Conservation (phyloP, 2,888 invertebrate genomes). For the Plagiodera versicolora region DNA sequence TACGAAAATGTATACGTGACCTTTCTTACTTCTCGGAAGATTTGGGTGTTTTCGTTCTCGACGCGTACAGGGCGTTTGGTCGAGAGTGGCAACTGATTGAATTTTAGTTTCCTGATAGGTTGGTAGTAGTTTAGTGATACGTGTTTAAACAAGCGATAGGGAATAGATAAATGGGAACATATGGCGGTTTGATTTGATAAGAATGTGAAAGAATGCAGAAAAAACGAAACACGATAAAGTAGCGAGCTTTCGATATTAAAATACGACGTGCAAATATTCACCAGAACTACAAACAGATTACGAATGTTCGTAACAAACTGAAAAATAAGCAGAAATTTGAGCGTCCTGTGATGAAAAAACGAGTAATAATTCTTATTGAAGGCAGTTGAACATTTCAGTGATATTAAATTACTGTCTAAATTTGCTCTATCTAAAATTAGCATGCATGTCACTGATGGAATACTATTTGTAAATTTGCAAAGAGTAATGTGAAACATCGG, state of each 20-base stretch:
- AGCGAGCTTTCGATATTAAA: not conserved
- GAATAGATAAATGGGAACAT: not conserved
- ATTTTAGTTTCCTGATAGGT: too few relatives aligned
- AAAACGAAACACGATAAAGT: not conserved
- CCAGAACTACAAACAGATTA: too few relatives aligned
- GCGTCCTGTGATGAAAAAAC: too few relatives aligned
- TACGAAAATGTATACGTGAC: not conserved
- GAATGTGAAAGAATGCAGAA: not conserved
- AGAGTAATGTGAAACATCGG: constrained; percentile 25
- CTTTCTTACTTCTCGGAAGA: constrained; percentile 9
- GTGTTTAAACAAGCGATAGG: not conserved
- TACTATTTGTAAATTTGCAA: constrained; percentile 39
- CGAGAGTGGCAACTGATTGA: not conserved
- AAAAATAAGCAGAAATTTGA: too few relatives aligned
- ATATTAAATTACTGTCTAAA: constrained; percentile 8
- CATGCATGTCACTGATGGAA: constrained; percentile 42
- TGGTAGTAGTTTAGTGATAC: not conserved
- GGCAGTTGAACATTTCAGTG: not conserved
- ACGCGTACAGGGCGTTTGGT: not conserved
- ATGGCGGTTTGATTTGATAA: not conserved
- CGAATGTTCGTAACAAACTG: too few relatives aligned
- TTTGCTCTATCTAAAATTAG: constrained; percentile 34
- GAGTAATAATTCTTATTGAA: not conserved
- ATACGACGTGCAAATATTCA: too few relatives aligned
- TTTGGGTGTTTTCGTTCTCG: not conserved